Base-by-base conservation (phyloP, 2,888 invertebrate genomes). In the Oscheius sp. region DNA sequence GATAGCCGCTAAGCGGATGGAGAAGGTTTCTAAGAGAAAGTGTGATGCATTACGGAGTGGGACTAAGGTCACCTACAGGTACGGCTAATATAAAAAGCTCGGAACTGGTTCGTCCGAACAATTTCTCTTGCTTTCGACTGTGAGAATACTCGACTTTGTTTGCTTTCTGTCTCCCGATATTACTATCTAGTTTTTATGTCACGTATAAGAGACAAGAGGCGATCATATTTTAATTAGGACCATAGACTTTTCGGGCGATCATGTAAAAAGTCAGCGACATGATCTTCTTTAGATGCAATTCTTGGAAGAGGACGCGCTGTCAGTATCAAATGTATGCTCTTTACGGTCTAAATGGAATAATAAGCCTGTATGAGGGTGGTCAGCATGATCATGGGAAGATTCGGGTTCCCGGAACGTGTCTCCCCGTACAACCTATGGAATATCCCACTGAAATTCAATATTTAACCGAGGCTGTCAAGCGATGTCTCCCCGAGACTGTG, bases 221-320 rank as follows among this genome's bases (percentile, higher is more conserved):
- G n/a, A n/a, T n/a, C n/a, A n/a, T n/a, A n/a, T n/a, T n/a, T n/a
- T n/a, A n/a, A n/a, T n/a, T n/a, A n/a, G n/a, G n/a, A n/a, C n/a
- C n/a, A n/a, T n/a, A n/a, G n/a, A n/a, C n/a, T n/a, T n/a, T n/a
- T n/a, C n/a, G n/a, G n/a, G n/a, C n/a, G n/a, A n/a, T n/a, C n/a
- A n/a, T n/a, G n/a, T n/a, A n/a, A n/a, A n/a, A n/a, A n/a, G n/a
- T n/a, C n/a, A n/a, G n/a, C n/a, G n/a, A n/a, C n/a, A n/a, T 14
- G 36, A 9, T 22, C 24, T 12, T n/a, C 17, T 59, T 44, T 22
- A 59, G 59, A 38, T 59, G 59, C 28, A 59, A 59, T 26, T 59
- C 59, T 20, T 59, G 59, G 59, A 59, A 59, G 28, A 36, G 59
- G n/a, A 59, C 59, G 6, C 59, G 59, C 12, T 59, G 59, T 41